Evolutionary conservation across 2,888 invertebrate genomes (phyloP).

Genomic region (Chaetogeoica ovagalla): DNA sequence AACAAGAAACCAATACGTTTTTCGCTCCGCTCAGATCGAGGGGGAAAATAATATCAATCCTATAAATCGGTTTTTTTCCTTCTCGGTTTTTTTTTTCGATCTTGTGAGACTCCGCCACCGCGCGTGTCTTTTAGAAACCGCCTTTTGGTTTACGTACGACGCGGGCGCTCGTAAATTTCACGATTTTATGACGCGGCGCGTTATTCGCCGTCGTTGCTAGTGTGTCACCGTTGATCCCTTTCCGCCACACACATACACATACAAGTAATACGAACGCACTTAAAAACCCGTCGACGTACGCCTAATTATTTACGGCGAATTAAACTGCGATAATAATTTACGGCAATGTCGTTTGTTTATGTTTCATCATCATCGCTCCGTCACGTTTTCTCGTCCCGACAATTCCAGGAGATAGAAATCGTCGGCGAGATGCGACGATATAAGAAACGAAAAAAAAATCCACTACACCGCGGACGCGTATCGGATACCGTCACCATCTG

Average conservation of each 20-base stretch:
- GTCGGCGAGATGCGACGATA: background rate
- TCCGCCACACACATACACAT: background rate
- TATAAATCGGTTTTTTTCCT: no score
- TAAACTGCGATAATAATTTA: conserved; percentile 50
- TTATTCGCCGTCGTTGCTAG: no score
- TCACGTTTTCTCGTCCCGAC: background rate
- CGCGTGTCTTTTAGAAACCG: background rate
- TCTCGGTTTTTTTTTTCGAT: background rate
- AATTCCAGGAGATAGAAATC: conserved; percentile 17
- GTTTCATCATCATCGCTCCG: background rate
- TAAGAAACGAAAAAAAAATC: no score
- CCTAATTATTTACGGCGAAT: conserved; percentile 51
- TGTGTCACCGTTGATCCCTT: conserved; percentile 31
- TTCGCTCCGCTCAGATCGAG: no score
- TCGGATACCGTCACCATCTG: background rate
- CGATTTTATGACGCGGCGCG: conserved; percentile 13
- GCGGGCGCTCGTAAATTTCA: conserved; percentile 36
- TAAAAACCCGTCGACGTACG: conserved; percentile 13
- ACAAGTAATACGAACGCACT: conserved; percentile 46
- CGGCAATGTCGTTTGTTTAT: conserved; percentile 11
- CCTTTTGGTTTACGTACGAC: conserved; percentile 21
- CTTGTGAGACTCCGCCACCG: background rate
- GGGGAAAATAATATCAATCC: background rate
- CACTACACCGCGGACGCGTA: background rate
- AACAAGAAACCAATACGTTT: no score